These are phyloP conservation scores for Protomyctophum bolini DNA, from an alignment of 2,113 vertebrate genomes.

Conservation along the genomic window DNA sequence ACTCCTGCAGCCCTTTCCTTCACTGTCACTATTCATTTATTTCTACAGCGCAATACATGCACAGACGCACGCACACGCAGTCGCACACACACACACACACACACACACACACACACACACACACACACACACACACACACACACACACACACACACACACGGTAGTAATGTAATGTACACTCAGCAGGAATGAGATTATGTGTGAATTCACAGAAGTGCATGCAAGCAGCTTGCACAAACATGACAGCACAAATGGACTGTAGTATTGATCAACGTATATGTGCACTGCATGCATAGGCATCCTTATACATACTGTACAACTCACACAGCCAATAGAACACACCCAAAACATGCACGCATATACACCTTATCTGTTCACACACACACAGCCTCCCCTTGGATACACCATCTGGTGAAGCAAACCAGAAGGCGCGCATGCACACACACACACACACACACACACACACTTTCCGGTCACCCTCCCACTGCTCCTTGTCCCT, in stretches of 20 bases:
- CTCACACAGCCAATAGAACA: too few relatives aligned
- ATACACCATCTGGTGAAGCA: conserved; percentile 66
- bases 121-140: conserved; percentile 17
- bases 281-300: too few relatives aligned
- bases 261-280: too few relatives aligned
- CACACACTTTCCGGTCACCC: too few relatives aligned
- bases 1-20: conserved; percentile 54
- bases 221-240: too few relatives aligned
- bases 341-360: background rate
- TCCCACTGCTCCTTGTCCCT: too few relatives aligned
- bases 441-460: too few relatives aligned
- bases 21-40: conserved; percentile 56
- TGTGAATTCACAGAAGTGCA: background rate
- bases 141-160: background rate
- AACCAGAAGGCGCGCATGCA: background rate
- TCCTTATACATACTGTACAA: too few relatives aligned
- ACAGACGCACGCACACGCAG: conserved; percentile 8
- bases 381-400: conserved; percentile 55
- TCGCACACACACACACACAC: background rate
- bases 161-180: background rate
- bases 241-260: too few relatives aligned
- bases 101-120: conserved; percentile 15
- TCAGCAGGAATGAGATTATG: background rate
- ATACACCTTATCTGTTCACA: background rate
- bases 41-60: conserved; percentile 32